Percentiles rank a stretch among this genome's conserved stretches.
Conservation (phyloP, 2,797 vertebrate genomes). For the Crypturellus tataupa region DNA sequence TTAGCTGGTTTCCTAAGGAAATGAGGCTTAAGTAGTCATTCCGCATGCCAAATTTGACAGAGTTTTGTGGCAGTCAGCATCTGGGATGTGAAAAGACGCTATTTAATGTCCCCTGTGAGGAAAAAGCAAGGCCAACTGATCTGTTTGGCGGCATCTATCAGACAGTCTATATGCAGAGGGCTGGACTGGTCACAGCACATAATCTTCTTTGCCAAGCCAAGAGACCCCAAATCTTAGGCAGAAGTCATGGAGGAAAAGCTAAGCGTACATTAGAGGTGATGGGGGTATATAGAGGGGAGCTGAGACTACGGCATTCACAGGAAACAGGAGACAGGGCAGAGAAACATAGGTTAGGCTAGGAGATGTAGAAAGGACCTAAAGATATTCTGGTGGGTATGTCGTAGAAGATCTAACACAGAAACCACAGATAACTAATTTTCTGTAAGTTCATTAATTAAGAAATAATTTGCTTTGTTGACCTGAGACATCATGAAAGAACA, state of each 20-base stretch:
- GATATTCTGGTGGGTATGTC: neutral
- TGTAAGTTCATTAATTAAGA: neutral
- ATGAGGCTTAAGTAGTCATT: conserved; percentile 60
- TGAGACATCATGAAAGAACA: neutral
- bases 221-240: neutral
- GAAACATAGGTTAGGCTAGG: neutral
- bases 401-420: neutral
- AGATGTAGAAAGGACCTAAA: rapidly evolving
- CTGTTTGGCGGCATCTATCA: neutral
- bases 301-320: neutral
- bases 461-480: neutral
- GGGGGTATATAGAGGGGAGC: neutral
- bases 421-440: neutral
- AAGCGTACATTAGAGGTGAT: neutral
- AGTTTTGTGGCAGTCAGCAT: conserved; percentile 34
- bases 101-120: neutral
- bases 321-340: neutral
- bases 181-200: rapidly evolving
- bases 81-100: neutral
- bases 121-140: neutral
- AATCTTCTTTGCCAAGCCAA: neutral
- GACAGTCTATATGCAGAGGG: neutral
- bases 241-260: neutral
- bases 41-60: conserved; percentile 20
- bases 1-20: conserved; percentile 70